Percentiles rank a stretch among this genome's conserved stretches.
Conservation (phyloP, 1,140 invertebrate species). For the Mycetomoellerius zeteki region DNA sequence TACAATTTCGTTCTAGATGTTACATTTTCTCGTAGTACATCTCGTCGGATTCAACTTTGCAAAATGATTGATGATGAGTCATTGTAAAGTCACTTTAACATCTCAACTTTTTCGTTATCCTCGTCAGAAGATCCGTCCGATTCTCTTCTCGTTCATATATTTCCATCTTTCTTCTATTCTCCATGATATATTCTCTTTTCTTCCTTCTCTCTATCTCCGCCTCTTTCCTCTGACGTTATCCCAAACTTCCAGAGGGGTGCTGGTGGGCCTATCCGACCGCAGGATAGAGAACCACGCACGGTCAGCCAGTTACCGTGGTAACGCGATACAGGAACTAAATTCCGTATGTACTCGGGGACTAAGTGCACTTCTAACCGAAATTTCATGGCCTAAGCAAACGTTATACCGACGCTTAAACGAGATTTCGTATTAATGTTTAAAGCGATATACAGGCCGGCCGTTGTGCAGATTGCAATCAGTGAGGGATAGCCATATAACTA, state of each 20-base stretch:
- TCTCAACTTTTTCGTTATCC: not conserved
- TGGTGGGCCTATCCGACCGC: constrained; percentile 70
- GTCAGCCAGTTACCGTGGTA: constrained; percentile 73
- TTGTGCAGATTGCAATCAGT: constrained; percentile 52
- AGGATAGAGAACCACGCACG: constrained; percentile 66
- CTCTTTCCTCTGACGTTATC: constrained; percentile 41
- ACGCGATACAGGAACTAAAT: constrained; percentile 75
- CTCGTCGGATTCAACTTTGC: not conserved
- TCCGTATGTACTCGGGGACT: constrained; percentile 69
- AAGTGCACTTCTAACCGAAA: constrained; percentile 72
- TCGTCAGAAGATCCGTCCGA: not conserved
- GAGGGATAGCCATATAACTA: constrained; percentile 29
- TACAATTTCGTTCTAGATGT: constrained; percentile 43
- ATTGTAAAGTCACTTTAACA: constrained; percentile 29
- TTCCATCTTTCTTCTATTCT: not conserved
- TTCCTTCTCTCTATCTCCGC: constrained; percentile 3
- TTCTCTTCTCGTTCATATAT: not conserved
- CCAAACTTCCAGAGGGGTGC: constrained; percentile 62
- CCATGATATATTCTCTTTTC: not conserved
- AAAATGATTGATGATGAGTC: constrained; percentile 43
- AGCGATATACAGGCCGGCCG: constrained; percentile 28
- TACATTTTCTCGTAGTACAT: constrained; percentile 60
- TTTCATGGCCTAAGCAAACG: constrained; percentile 74
- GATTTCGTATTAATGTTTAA: constrained; percentile 71
- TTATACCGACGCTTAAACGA: constrained; percentile 69